Conservation (phyloP, 2,888 invertebrate species). For the Falcaria lacertinaria region DNA sequence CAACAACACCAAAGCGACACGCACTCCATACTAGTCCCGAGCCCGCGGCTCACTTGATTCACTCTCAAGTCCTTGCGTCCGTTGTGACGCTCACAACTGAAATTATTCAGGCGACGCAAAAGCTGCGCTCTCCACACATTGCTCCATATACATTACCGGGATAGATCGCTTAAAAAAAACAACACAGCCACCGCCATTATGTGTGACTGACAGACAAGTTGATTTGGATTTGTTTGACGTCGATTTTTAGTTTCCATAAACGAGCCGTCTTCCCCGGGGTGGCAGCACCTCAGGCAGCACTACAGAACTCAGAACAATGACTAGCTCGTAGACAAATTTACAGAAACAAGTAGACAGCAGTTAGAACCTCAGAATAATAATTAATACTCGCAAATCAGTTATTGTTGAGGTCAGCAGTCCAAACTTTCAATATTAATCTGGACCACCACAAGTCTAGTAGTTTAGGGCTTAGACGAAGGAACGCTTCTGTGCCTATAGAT, state of each 20-base stretch:
- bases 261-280: constrained; percentile 15
- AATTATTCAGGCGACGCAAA: constrained; percentile 1
- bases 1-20: constrained; percentile 47
- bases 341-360: too few species aligned
- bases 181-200: constrained; percentile 72
- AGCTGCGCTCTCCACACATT: constrained; percentile 25
- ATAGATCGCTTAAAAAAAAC: constrained; percentile 43
- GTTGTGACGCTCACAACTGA: background rate
- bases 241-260: constrained; percentile 48
- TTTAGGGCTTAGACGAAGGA: too few species aligned
- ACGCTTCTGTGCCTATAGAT: too few species aligned
- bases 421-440: too few species aligned
- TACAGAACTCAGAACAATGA: too few species aligned
- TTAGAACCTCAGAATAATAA: too few species aligned
- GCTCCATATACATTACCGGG: constrained; percentile 40
- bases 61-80: background rate
- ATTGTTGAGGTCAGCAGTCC: too few species aligned
- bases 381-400: too few species aligned
- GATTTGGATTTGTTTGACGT: constrained; percentile 71
- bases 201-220: constrained; percentile 50
- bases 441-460: too few species aligned
- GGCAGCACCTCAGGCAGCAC: constrained; percentile 33
- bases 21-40: constrained; percentile 38
- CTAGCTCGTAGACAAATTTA: too few species aligned
- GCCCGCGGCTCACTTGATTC: constrained; percentile 1